Evolutionary conservation across 2,113 vertebrate genomes (phyloP).

Genomic region (Dolichotis patagonum): DNA sequence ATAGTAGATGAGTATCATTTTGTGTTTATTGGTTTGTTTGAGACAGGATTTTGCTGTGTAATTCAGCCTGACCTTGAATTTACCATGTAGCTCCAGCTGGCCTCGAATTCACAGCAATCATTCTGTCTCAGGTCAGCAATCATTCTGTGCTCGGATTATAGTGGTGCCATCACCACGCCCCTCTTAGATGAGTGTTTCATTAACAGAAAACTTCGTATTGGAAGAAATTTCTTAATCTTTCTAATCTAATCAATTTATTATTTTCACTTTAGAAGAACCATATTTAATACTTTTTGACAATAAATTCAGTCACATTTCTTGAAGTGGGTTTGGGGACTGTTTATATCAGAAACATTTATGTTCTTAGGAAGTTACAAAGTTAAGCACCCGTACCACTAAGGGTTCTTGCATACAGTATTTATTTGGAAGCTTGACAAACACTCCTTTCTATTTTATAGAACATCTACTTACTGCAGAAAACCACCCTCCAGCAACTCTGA

Average conservation of each 20-base stretch:
- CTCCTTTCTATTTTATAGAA: background rate
- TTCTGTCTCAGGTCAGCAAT: background rate
- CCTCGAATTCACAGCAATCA: background rate
- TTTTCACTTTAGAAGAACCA: constrained; percentile 35
- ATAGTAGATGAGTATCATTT: background rate
- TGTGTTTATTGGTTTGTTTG: background rate
- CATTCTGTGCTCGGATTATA: background rate
- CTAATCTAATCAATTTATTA: background rate
- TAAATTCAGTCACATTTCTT: constrained; percentile 12
- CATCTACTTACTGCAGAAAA: background rate
- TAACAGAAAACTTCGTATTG: background rate
- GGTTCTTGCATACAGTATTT: background rate
- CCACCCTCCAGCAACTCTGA: background rate
- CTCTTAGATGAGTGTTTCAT: background rate
- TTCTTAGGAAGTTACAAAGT: background rate
- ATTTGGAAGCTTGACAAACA: background rate
- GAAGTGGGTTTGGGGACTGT: background rate
- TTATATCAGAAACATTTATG: background rate
- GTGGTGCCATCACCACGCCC: background rate
- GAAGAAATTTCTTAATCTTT: background rate
- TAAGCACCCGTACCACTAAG: background rate
- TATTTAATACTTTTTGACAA: background rate
- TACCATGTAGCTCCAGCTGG: background rate
- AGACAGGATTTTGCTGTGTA: background rate
- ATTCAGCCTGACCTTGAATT: background rate